Conservation (phyloP, 37 sponge, comb jelly and placozoan genomes). For the Chondrilla cf. caribensis region DNA sequence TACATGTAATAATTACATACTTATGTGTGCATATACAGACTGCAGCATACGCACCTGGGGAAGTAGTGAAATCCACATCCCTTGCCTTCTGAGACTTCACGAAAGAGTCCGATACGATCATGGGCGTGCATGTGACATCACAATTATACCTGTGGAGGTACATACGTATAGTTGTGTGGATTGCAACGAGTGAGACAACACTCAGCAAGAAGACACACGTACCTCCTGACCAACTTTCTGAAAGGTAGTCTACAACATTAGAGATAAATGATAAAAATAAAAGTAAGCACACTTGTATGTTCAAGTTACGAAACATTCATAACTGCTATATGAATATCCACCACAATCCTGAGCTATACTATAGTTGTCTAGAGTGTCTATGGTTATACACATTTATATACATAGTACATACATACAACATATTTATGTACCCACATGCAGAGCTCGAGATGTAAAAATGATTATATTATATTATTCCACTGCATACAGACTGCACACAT, state of each 20-base stretch:
- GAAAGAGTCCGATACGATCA: conserved; percentile 92
- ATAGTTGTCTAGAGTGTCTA: too few relatives aligned
- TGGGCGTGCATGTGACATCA: conserved; percentile 91
- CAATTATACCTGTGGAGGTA: conserved; percentile 62
- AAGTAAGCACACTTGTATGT: not conserved
- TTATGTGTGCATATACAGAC: too few relatives aligned
- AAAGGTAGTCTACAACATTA: conserved; percentile 53
- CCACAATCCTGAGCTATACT: too few relatives aligned
- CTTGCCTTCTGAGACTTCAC: conserved; percentile 79
- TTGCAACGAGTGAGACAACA: not conserved
- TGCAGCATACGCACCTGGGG: conserved; percentile 27
- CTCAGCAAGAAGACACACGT: not conserved
- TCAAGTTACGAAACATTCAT: too few relatives aligned
- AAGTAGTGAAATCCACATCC: conserved; percentile 83
- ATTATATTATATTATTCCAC: too few relatives aligned
- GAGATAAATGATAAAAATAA: not conserved
- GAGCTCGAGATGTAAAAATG: too few relatives aligned
- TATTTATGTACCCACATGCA: too few relatives aligned
- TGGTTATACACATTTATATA: too few relatives aligned
- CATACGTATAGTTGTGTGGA: not conserved
- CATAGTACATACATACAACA: too few relatives aligned
- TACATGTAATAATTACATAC: too few relatives aligned
- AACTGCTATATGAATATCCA: too few relatives aligned
- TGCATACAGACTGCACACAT: too few relatives aligned
- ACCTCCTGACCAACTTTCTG: conserved; percentile 73